Percentiles rank a stretch among this genome's conserved stretches.
Conservation (phyloP, 2,888 invertebrate genomes). For the Matsumyia berberina region DNA sequence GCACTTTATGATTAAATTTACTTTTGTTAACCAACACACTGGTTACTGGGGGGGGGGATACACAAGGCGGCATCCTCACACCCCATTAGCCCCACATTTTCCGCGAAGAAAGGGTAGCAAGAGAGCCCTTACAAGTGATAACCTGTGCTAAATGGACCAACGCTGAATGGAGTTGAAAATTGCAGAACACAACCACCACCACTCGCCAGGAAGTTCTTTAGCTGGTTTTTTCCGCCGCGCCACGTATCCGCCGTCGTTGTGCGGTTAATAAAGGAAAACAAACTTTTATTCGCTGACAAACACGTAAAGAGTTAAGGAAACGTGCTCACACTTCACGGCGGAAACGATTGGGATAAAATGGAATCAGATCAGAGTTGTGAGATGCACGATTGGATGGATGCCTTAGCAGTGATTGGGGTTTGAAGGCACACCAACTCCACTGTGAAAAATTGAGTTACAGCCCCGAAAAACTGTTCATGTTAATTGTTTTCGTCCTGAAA, state of each 20-base stretch:
- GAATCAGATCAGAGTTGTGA: slow-evolving; percentile 30
- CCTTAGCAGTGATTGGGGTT: slow-evolving; percentile 26
- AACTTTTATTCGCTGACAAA: slow-evolving; percentile 62
- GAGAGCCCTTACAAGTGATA: slow-evolving; percentile 65
- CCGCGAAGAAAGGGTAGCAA: slow-evolving; percentile 41
- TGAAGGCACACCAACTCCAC: neutral
- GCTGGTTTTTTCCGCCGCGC: slow-evolving; percentile 21
- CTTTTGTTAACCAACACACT: slow-evolving; percentile 62
- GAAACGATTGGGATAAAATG: slow-evolving; percentile 29
- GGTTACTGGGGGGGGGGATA: neutral
- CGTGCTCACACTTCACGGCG: slow-evolving; percentile 44
- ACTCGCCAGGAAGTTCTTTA: slow-evolving; percentile 50
- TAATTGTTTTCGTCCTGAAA: slow-evolving; percentile 31
- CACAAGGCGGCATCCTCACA: neutral
- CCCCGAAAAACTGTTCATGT: slow-evolving; percentile 24
- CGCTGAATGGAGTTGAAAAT: slow-evolving; percentile 57
- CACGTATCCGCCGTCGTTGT: neutral
- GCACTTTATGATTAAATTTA: slow-evolving; percentile 75
- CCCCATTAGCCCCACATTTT: neutral
- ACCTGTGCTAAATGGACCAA: slow-evolving; percentile 72
- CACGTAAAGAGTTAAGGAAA: slow-evolving; percentile 40
- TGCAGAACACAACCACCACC: slow-evolving; percentile 43
- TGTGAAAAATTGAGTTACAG: slow-evolving; percentile 20
- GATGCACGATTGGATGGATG: neutral
- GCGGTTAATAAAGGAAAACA: slow-evolving; percentile 28